Evolutionary conservation across 2,113 vertebrate species (phyloP).

Genomic region (Platichthys flesus): DNA sequence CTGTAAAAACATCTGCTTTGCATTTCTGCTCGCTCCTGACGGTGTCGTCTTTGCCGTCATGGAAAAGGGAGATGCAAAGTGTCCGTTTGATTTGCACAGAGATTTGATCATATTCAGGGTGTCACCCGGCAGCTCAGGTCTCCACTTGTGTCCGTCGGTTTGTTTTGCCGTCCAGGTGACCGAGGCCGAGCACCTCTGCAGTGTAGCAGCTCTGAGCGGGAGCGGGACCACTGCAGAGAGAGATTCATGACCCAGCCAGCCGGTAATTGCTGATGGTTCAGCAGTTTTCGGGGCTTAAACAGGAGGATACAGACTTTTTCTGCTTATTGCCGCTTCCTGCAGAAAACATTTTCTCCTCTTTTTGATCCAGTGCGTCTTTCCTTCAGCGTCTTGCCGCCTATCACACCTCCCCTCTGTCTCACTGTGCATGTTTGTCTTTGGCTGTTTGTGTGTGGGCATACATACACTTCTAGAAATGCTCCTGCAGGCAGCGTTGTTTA

Average conservation of each 20-base stretch:
- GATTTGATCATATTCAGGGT: slow-evolving; percentile 5
- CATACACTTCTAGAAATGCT: slow-evolving; percentile 45
- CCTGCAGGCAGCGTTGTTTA: slow-evolving; percentile 64
- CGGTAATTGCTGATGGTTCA: slow-evolving; percentile 80
- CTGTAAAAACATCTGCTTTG: slow-evolving; percentile 57
- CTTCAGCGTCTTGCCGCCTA: slow-evolving; percentile 24
- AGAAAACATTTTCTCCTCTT: slow-evolving; percentile 56
- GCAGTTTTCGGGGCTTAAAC: slow-evolving; percentile 74
- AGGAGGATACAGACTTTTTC: slow-evolving; percentile 72
- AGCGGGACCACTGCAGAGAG: slow-evolving; percentile 62
- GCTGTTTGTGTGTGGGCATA: not conserved
- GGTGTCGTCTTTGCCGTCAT: slow-evolving; percentile 40
- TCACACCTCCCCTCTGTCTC: slow-evolving; percentile 20
- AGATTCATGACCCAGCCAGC: slow-evolving; percentile 76
- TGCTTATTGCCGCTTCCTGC: slow-evolving; percentile 63
- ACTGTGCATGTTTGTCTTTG: slow-evolving; percentile 32
- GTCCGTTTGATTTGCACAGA: slow-evolving; percentile 54
- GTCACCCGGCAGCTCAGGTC: slow-evolving; percentile 5
- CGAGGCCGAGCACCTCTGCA: slow-evolving; percentile 58
- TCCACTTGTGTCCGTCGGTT: not conserved
- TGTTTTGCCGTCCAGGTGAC: slow-evolving; percentile 41
- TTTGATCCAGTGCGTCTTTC: slow-evolving; percentile 49
- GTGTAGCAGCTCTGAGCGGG: slow-evolving; percentile 39
- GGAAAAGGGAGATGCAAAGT: slow-evolving; percentile 70
- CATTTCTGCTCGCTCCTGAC: slow-evolving; percentile 47